Base-by-base conservation (phyloP, 2,888 invertebrate genomes). In the Cremastinae sp. region DNA sequence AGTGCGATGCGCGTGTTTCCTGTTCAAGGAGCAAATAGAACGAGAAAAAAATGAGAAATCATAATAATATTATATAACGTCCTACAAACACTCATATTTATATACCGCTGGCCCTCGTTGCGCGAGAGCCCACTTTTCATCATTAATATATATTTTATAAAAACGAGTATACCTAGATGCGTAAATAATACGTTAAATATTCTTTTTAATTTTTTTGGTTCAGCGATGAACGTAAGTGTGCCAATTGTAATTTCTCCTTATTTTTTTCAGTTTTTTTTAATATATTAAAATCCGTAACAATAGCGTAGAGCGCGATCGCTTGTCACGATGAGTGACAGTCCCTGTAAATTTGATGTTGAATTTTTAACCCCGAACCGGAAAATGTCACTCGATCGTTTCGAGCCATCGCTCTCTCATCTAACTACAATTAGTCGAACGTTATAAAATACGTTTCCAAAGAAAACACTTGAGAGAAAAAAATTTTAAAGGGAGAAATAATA, bases 161-260 rank as follows among this genome's bases (percentile, higher is more conserved):
- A 81, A 83, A 83, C 69, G 80, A 83, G 80, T 83, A 82, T 73
- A 78, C 64, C 79, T 81, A 82, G 75, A 78, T 79, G 81, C 78
- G 75, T 78, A 80, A 82, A 82, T 83, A 82, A 83, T 83, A 80
- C 79, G 78, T 85, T 85, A 83, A 81, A 81, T 79, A 74, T 83
- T 56, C 59, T 64, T 69, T 62, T 37, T 73, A n/a, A n/a, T 55
- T 68, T 45, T 64, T 4, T 47, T 49, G 75, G 74, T 28, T 80
- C 72, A 76, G 75, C 78, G 80, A 82, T 75, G 80, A 81, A 79
- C 81, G 80, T 81, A 69, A 80, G 75, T 80, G 74, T 55, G 68
- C 77, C 81, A 80, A 73, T 69, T 59, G 58, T 59, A 64, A 75
- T 83, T 68, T 56, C 47, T 37, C 7, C 22, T 49, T 61, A 49